phyloP scores from a whole-genome alignment of 2,888 invertebrate genomes.

The Drosophila hawaiiensis region DNA sequence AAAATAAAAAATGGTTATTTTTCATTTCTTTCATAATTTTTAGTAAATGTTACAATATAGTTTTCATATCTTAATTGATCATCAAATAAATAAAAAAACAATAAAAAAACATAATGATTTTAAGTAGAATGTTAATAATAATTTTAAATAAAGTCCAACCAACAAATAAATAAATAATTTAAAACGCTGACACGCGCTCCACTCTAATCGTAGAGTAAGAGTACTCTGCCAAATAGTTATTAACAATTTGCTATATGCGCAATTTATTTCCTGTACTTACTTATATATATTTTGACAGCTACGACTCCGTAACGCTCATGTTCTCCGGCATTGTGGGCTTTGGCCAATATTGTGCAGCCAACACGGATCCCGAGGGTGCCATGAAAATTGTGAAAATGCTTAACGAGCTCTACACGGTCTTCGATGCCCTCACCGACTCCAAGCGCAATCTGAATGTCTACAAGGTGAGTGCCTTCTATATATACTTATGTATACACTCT shows the following conservation, averaged over 20 bases:
- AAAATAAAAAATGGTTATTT: not conserved
- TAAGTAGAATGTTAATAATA: not conserved
- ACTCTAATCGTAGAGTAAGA: not conserved
- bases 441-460: constrained; percentile 97
- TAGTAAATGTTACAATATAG: not conserved
- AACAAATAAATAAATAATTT: not conserved
- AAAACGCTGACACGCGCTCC: not conserved
- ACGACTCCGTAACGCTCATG: constrained; percentile 95
- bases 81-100: not conserved
- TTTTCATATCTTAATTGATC: not conserved
- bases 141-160: not conserved
- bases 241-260: constrained; percentile 54
- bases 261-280: constrained; percentile 57
- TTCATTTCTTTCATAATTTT: not conserved
- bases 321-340: constrained; percentile 98
- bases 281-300: constrained; percentile 86
- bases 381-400: constrained; percentile 98
- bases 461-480: constrained; percentile 89
- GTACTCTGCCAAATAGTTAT: constrained; percentile 17
- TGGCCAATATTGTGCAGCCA: constrained; percentile 94
- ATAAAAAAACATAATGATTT: too few relatives aligned
- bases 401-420: constrained; percentile 96
- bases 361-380: constrained; percentile 96
- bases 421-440: constrained; percentile 96
- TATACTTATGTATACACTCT: not conserved